These are phyloP conservation scores for Pycnomerus fuliginosus DNA, from an alignment of 2,888 invertebrate species.

Conservation along the genomic window DNA sequence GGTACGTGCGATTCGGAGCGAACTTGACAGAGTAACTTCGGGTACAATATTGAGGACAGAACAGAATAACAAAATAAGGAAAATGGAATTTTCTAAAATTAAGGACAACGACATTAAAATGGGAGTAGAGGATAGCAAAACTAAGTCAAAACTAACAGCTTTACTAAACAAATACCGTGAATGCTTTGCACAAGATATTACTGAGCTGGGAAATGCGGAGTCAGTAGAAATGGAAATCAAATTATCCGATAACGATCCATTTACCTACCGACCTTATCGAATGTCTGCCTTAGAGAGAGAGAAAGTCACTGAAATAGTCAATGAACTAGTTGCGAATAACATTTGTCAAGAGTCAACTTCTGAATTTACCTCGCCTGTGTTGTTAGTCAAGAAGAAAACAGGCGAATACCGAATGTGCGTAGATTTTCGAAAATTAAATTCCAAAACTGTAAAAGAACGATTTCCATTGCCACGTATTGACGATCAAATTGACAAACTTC, in stretches of 20 bases:
- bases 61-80: no score
- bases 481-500: constrained; percentile 11
- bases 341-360: constrained; percentile 12
- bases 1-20: no score
- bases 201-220: constrained; percentile 4
- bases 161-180: constrained; percentile 4
- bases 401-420: no score
- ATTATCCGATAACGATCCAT: constrained; percentile 3
- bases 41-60: no score
- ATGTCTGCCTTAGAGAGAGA: constrained; percentile 8
- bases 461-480: constrained; percentile 19
- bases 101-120: no score
- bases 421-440: constrained; percentile 18
- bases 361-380: constrained; percentile 8
- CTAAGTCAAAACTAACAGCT: no score
- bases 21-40: no score
- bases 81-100: no score
- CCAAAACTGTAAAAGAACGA: constrained; percentile 9
- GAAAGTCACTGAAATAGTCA: constrained; percentile 5
- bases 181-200: constrained; percentile 3
- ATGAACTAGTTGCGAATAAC: constrained; percentile 7
- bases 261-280: constrained; percentile 7
- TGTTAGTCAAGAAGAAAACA: constrained; percentile 15
- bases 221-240: constrained; percentile 4
- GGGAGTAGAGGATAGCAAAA: no score